Evolutionary conservation across 1,140 invertebrate genomes (phyloP), one percentile per base, ranked within the genome.

Genomic region (Ips typographus): DNA sequence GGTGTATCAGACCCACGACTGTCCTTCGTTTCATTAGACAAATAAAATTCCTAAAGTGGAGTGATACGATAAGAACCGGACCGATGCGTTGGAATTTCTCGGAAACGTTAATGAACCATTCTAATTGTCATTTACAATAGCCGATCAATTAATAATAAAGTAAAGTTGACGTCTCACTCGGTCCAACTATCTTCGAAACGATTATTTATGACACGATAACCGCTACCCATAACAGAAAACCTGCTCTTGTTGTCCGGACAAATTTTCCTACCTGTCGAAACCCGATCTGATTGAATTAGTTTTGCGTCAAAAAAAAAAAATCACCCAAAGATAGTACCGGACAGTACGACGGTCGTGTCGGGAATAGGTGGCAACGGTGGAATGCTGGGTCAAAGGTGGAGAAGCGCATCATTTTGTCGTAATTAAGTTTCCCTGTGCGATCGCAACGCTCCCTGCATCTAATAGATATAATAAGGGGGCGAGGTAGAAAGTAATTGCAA

Each of bases 381-480:
- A 77, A 79, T 79, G 78, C 71, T 73, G 69, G 77, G 78, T 79
- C 78, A 79, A 73, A 79, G 78, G 78, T 79, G 74, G 76, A 74
- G 72, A 72, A 75, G 76, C 71, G 73, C 74, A 75, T 76, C 73
- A 73, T 74, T 74, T 75, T 74, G 74, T 74, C 77, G 75, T 79
- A 79, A 79, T 79, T 79, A 78, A 79, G 78, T 78, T 74, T 74
- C 78, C 75, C 71, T n/a, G n/a, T n/a, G 74, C 73, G 74, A 77
- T 77, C 76, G 70, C 71, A 75, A 74, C 75, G 77, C 78, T 77
- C 77, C 77, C 77, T 78, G 73, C 77, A 74, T 77, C 75, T 78
- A 79, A 79, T 79, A 78, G 78, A 79, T 78, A 79, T 79, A 79
- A 79, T 79, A 78, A 79, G 76, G 77, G 78, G 76, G 78, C 76